These are phyloP conservation scores for Synergus laeviventris DNA, from an alignment of 2,888 invertebrate species.

Conservation along the genomic window DNA sequence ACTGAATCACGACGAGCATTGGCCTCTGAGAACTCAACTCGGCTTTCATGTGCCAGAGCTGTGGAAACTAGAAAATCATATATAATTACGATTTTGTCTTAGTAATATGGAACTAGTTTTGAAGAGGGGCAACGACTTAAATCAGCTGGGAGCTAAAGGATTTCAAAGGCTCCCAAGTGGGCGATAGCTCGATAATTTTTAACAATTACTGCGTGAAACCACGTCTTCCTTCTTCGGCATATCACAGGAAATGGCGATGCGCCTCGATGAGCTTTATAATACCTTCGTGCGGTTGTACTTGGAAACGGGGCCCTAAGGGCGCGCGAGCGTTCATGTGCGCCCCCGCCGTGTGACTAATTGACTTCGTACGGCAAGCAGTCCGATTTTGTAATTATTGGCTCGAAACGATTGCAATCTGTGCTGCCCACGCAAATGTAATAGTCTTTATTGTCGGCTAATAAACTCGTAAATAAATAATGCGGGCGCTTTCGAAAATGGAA, in stretches of 20 bases:
- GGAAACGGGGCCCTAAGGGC: slow-evolving; percentile 54
- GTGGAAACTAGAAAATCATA: neutral
- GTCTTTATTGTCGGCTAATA: slow-evolving; percentile 42
- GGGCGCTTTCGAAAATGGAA: no score
- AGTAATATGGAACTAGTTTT: neutral
- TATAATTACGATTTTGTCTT: neutral
- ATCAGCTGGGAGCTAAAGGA: slow-evolving; percentile 16
- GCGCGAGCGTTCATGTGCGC: slow-evolving; percentile 46
- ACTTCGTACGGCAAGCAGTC: slow-evolving; percentile 57
- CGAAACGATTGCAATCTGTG: slow-evolving; percentile 60
- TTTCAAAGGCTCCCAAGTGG: slow-evolving; percentile 30
- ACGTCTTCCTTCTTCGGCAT: slow-evolving; percentile 37
- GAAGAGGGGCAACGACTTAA: neutral
- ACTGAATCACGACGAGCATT: slow-evolving; percentile 19
- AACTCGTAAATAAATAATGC: neutral
- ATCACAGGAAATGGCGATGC: slow-evolving; percentile 57
- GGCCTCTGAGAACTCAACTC: neutral
- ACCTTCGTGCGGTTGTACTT: slow-evolving; percentile 45
- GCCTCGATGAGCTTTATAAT: slow-evolving; percentile 48
- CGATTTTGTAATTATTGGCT: slow-evolving; percentile 66
- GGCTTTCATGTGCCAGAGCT: neutral
- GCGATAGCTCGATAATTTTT: slow-evolving; percentile 63
- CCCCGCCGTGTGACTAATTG: slow-evolving; percentile 69
- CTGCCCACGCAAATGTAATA: slow-evolving; percentile 38
- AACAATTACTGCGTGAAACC: slow-evolving; percentile 49